These are phyloP conservation scores for Eupleurogrammus muticus DNA, from an alignment of 2,797 vertebrate species.

Conservation along the genomic window DNA sequence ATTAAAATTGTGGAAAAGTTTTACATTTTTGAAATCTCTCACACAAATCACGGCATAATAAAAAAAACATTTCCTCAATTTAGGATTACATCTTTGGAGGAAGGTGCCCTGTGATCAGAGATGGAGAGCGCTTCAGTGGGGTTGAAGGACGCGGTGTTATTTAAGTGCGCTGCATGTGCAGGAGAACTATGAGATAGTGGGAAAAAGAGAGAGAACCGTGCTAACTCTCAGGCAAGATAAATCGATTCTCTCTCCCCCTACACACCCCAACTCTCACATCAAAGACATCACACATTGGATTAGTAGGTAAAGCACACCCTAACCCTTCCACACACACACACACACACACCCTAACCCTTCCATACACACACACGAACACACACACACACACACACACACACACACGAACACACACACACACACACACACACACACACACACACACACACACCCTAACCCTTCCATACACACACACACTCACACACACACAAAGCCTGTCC, in stretches of 20 bases:
- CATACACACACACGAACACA: constrained; percentile 26
- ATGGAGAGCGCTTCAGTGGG: background rate
- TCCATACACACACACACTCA: constrained; percentile 29
- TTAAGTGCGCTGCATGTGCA: constrained; percentile 1
- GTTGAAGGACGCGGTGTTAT: constrained; percentile 2
- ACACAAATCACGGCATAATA: constrained; percentile 1
- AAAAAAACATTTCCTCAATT: constrained; percentile 14
- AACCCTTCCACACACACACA: constrained; percentile 39
- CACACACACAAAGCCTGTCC: constrained; percentile 35
- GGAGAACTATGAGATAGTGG: background rate
- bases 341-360: constrained; percentile 10
- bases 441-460: constrained; percentile 13
- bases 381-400: constrained; percentile 14
- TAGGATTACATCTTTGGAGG: background rate
- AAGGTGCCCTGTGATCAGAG: background rate
- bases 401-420: constrained; percentile 15
- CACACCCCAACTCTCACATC: constrained; percentile 53
- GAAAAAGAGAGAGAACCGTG: constrained; percentile 2
- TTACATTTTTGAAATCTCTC: background rate
- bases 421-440: constrained; percentile 12
- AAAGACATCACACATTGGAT: constrained; percentile 62
- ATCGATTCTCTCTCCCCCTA: constrained; percentile 58
- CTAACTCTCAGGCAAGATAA: constrained; percentile 43
- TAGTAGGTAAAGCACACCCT: constrained; percentile 57
- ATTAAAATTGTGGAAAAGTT: constrained; percentile 10